A percentile compares a stretch with the other conserved stretches of the same genome.
Conservation (phyloP, 2,113 vertebrate genomes). For the Daboia siamensis region DNA sequence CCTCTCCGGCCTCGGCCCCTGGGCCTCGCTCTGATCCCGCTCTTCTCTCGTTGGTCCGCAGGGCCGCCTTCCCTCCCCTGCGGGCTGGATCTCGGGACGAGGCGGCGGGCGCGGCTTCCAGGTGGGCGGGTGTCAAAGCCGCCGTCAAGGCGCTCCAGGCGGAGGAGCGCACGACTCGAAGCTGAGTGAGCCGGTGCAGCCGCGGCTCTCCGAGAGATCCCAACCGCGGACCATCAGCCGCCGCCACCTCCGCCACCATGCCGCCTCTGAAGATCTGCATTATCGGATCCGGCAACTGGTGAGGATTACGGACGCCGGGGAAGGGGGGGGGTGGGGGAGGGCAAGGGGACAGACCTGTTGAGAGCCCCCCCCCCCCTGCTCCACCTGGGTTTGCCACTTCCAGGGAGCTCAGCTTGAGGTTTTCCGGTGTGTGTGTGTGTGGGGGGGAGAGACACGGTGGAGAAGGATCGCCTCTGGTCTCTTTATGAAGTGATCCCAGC, state of each 20-base stretch:
- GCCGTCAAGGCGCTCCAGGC: too few relatives aligned
- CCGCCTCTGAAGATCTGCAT: constrained; percentile 72
- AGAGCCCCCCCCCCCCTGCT: not conserved
- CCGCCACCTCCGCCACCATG: constrained; percentile 38
- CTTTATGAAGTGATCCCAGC: not conserved
- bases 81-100: constrained; percentile 28
- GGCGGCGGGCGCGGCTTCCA: constrained; percentile 37
- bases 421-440: not conserved
- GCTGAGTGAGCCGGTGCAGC: not conserved
- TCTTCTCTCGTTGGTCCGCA: constrained; percentile 4
- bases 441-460: not conserved
- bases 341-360: not conserved
- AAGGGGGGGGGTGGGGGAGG: not conserved
- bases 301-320: constrained; percentile 32
- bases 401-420: not conserved
- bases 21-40: not conserved
- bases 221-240: not conserved
- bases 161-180: too few relatives aligned
- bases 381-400: not conserved
- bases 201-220: not conserved
- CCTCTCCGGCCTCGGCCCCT: not conserved
- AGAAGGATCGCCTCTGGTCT: not conserved
- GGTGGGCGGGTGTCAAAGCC: not conserved
- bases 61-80: not conserved
- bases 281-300: constrained; percentile 86